These are phyloP conservation scores for Protodeltote pygarga DNA, from an alignment of 2,888 invertebrate genomes.

Conservation along the genomic window DNA sequence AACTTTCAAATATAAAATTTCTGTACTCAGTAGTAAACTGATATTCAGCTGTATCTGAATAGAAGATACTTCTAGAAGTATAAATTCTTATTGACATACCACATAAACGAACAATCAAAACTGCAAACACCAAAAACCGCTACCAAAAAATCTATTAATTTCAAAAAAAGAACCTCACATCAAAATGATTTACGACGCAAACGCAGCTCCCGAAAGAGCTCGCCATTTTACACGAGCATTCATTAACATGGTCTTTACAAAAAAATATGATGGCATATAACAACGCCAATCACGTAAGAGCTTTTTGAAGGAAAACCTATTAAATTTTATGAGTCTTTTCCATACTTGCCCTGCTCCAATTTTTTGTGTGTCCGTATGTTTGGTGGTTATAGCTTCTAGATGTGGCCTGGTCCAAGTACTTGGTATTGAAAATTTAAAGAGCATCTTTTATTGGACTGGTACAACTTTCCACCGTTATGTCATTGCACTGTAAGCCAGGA, in stretches of 20 bases:
- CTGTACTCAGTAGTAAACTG: no score
- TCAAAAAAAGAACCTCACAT: constrained; percentile 27
- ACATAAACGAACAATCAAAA: no score
- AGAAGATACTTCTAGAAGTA: no score
- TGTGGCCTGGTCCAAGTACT: no score
- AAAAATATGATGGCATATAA: constrained; percentile 71
- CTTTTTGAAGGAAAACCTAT: constrained; percentile 84
- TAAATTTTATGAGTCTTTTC: constrained; percentile 85
- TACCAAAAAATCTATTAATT: constrained; percentile 6
- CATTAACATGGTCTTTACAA: constrained; percentile 64
- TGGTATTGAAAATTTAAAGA: no score
- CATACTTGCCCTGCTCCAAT: constrained; percentile 84
- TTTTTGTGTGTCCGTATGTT: constrained; percentile 66
- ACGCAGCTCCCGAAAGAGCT: constrained; percentile 44
- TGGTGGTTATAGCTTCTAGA: constrained; percentile 56
- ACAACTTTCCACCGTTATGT: no score
- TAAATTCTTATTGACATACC: no score
- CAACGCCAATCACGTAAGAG: constrained; percentile 76
- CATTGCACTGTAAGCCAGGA: no score
- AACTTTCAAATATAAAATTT: no score
- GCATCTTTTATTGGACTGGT: no score
- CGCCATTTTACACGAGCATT: constrained; percentile 61
- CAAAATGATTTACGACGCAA: constrained; percentile 49
- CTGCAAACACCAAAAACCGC: neutral
- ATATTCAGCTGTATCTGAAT: no score